Percentiles rank a stretch among this genome's conserved stretches.
Conservation (phyloP, 2,113 vertebrate genomes). For the Varanus salvator region DNA sequence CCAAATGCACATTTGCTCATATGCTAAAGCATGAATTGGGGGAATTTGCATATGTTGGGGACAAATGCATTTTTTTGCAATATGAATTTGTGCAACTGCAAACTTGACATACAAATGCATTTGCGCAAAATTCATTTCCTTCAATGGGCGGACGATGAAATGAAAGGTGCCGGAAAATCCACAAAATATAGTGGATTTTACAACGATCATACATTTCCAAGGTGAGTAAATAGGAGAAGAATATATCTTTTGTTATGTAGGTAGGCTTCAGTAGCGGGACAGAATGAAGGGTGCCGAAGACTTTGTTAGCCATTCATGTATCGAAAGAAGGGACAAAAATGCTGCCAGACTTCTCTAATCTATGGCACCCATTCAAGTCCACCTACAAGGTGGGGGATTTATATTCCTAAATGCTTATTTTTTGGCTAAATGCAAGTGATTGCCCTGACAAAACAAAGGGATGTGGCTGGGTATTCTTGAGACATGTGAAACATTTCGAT, state of each 20-base stretch:
- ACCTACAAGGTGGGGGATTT: not conserved
- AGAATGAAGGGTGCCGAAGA: not conserved
- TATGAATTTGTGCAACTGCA: no score
- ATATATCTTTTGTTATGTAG: not conserved
- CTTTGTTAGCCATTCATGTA: not conserved
- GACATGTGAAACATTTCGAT: constrained; percentile 2
- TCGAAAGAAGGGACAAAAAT: not conserved
- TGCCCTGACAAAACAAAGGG: not conserved
- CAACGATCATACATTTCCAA: no score
- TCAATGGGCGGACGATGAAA: no score
- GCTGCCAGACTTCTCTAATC: not conserved
- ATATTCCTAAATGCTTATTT: not conserved
- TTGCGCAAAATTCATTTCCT: no score
- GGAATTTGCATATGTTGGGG: no score
- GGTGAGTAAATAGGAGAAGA: not conserved
- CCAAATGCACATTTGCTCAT: no score
- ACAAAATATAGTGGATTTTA: no score
- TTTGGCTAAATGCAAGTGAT: not conserved
- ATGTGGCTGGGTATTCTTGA: not conserved
- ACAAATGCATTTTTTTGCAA: no score
- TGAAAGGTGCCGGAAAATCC: no score
- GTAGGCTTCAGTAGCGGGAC: not conserved
- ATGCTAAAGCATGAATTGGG: no score
- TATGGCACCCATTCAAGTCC: not conserved
- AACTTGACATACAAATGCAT: no score